Evolutionary conservation across 2,888 invertebrate genomes (phyloP), one percentile per base, ranked within the genome.

Genomic region (Melieria picta): DNA sequence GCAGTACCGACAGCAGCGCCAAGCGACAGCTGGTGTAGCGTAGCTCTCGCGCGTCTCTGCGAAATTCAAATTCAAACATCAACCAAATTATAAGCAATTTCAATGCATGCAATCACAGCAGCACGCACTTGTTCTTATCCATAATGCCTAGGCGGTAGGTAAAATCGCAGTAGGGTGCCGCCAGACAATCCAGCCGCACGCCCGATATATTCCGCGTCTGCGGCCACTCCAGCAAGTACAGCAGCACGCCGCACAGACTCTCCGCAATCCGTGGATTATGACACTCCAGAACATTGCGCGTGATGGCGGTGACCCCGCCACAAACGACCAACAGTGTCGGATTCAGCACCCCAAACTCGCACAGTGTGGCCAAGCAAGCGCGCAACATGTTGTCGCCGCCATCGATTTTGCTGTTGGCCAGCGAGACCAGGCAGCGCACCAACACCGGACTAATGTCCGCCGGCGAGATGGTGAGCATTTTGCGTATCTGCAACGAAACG

Each of bases 151-250:
- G 89, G 74, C 92, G 89, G 84, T 92, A 91, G 84, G 96, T 95
- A 83, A 95, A 93, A 87, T 98, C 98, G 82, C 97, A 97, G 85
- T 97, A 96, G 0, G 98, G 97, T 13, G 97, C 96, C 72, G 96
- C 92, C 64, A 99, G 90, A 85, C 94, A 94, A 85, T 96, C 91
- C 71, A 98, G 90, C 84, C 96, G 94, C 46, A 96, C 90, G 50
- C 91, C 90, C 11, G 94, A 93, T 67, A 91, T 90, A 78, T 90
- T 89, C 69, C 98, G 89, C 3, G 96, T 94, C 56, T 90, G 89
- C 0, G 97, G 97, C 85, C 92, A 92, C 86, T 96, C 95, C 62
- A 97, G 89, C 69, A 97, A 89, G 84, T 93, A 93, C 64, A 98
- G 88, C 52, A 98, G 88, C 11, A 96, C 94, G 1, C 95, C 96